Conservation (phyloP, 2,113 vertebrate species). For the Hypocryptadius cinnamomeus region DNA sequence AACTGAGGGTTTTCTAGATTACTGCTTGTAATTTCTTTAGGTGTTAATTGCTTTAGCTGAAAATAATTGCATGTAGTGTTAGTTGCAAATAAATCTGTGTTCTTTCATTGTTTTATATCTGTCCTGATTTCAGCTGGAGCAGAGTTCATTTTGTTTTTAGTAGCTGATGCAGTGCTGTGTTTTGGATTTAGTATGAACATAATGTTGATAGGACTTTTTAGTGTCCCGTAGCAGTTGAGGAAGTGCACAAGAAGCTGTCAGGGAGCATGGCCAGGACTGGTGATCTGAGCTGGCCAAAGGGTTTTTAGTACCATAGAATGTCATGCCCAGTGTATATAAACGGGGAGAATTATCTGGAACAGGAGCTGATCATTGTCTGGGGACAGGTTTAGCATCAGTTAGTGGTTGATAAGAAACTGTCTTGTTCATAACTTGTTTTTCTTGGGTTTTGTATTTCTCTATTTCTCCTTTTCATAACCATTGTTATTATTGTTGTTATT, state of each 20-base stretch:
- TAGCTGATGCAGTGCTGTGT: background rate
- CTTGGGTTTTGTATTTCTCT: background rate
- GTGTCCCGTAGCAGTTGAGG: background rate
- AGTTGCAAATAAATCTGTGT: background rate
- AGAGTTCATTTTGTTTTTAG: background rate
- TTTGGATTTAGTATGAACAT: background rate
- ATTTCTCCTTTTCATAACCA: background rate
- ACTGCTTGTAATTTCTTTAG: background rate
- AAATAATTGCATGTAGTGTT: background rate
- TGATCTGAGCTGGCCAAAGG: background rate
- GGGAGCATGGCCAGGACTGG: background rate
- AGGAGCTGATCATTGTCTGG: rapidly evolving
- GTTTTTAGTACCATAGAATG: background rate
- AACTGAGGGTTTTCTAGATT: background rate
- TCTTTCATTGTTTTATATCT: background rate
- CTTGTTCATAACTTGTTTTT: background rate
- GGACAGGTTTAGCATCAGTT: background rate
- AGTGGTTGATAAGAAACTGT: background rate
- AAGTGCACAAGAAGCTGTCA: background rate
- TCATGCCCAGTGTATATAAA: background rate
- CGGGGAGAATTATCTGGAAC: background rate
- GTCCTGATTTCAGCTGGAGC: background rate
- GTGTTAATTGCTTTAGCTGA: background rate
- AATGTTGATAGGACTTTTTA: background rate
- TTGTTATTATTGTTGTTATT: background rate